Percentiles rank a stretch among this genome's conserved stretches.
phyloP scores from a whole-genome alignment of 1,140 invertebrate genomes.

The Eciton burchellii region DNA sequence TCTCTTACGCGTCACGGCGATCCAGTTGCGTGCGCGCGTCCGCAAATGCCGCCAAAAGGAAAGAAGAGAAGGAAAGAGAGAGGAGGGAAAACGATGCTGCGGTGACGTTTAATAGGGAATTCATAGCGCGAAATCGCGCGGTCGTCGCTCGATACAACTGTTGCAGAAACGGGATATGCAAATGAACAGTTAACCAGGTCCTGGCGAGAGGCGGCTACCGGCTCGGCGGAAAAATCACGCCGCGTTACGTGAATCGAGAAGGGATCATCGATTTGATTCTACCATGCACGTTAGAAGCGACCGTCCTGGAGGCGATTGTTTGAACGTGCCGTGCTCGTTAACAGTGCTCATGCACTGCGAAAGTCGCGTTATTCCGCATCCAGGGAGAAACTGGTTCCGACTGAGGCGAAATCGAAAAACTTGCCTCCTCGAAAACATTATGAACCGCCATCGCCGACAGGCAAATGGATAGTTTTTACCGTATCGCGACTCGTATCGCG shows the following conservation, averaged over 20 bases:
- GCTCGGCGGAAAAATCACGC: constrained; percentile 35
- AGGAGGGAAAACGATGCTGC: neutral
- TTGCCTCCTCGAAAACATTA: too few species aligned
- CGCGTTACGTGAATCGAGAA: constrained; percentile 65
- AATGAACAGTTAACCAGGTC: constrained; percentile 71
- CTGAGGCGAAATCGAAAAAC: too few species aligned
- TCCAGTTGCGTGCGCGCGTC: constrained; percentile 15
- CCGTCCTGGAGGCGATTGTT: neutral
- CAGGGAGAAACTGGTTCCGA: too few species aligned
- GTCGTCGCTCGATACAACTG: constrained; percentile 58
- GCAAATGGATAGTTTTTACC: too few species aligned
- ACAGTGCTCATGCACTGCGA: too few species aligned
- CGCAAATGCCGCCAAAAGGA: constrained; percentile 24
- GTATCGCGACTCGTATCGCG: too few species aligned
- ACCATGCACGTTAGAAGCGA: neutral
- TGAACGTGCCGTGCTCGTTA: too few species aligned
- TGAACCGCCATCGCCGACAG: too few species aligned
- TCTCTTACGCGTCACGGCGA: constrained; percentile 27
- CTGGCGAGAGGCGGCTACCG: constrained; percentile 48
- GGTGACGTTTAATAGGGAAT: constrained; percentile 39
- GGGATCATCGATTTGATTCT: constrained; percentile 1
- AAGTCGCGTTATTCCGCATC: too few species aligned
- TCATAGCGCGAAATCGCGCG: constrained; percentile 43
- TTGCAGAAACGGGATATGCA: constrained; percentile 73
- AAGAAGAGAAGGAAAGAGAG: neutral